phyloP scores from a whole-genome alignment of 1,140 invertebrate species.

The Acyrthosiphon pisum region DNA sequence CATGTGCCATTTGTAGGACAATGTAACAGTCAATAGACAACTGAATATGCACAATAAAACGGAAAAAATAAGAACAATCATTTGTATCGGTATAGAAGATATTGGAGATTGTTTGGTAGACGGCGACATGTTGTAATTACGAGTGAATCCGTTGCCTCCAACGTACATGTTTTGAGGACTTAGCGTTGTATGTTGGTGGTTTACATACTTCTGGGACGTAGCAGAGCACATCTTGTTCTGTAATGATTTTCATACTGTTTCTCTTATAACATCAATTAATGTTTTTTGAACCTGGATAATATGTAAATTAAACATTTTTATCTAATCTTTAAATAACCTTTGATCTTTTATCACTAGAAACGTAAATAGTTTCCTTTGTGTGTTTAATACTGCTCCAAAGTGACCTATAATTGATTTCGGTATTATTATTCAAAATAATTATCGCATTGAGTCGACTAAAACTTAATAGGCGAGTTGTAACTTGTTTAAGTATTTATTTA shows the following conservation, averaged over 20 bases:
- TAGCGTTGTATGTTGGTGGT: background rate
- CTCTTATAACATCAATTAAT: background rate
- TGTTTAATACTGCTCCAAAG: background rate
- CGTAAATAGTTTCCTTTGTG: slow-evolving; percentile 31
- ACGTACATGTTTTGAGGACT: slow-evolving; percentile 21
- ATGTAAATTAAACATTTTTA: slow-evolving; percentile 13
- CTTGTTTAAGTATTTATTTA: background rate
- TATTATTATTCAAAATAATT: background rate
- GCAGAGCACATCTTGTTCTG: slow-evolving; percentile 26
- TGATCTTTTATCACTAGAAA: slow-evolving; percentile 41
- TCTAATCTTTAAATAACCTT: slow-evolving; percentile 36
- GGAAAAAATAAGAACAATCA: background rate
- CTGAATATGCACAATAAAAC: slow-evolving; percentile 32
- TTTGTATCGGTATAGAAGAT: background rate
- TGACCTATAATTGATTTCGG: slow-evolving; percentile 28
- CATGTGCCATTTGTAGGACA: slow-evolving; percentile 36
- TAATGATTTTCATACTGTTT: background rate
- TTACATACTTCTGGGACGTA: background rate
- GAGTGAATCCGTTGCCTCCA: background rate
- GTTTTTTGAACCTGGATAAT: slow-evolving; percentile 34
- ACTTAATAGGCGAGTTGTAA: background rate
- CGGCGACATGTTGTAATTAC: background rate
- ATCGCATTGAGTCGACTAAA: background rate
- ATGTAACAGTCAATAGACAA: slow-evolving; percentile 2
- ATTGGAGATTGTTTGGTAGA: background rate